Evolutionary conservation across 2,113 vertebrate species (phyloP), one percentile per base, ranked within the genome.

Genomic region (Eptesicus fuscus): DNA sequence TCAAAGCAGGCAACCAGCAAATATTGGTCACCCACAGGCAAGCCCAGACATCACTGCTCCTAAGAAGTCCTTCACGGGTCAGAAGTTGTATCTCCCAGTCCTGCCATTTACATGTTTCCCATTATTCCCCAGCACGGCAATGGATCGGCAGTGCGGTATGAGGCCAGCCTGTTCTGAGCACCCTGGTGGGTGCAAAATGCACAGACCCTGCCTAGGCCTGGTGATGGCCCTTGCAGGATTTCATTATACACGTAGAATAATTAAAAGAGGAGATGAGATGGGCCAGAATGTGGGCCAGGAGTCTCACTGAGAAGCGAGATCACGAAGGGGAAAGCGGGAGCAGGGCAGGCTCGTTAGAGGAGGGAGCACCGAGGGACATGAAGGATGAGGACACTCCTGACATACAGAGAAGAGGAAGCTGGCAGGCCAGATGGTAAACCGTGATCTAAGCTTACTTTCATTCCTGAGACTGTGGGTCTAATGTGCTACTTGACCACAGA

Each of bases 401-500:
- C 25, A 8, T 4, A 17, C n/a, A 65, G 49, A 80, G n/a, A 47
- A 25, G 22, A 77, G 53, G 59, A 73, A 59, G 42, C 42, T 56
- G 67, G 67, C 18, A 9, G 47, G 80, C 84, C 30, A 23, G 20
- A 25, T 59, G 32, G 40, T 35, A 65, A 73, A 44, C 14, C 25
- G 51, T 5, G 28, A 65, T 59, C 56, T 32, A 67, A 51, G 18
- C 70, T 91, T 53, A 51, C 14, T 88, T 88, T 71, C 44, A 7
- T 40, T 59, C 56, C 89, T 51, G 30, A 76, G 25, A 82, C 37
- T n/a, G 30, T 8, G 28, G 23, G 71, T 47, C 88, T 63, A 40
- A 87, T 49, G 47, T 37, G 40, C 78, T 63, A 67, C 85, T 96
- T 78, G 73, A 91, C 91, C 91, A 78, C 59, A 69, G 86, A 79